Base-by-base conservation (phyloP, 2,888 invertebrate species). In the Darwinula stevensoni region DNA sequence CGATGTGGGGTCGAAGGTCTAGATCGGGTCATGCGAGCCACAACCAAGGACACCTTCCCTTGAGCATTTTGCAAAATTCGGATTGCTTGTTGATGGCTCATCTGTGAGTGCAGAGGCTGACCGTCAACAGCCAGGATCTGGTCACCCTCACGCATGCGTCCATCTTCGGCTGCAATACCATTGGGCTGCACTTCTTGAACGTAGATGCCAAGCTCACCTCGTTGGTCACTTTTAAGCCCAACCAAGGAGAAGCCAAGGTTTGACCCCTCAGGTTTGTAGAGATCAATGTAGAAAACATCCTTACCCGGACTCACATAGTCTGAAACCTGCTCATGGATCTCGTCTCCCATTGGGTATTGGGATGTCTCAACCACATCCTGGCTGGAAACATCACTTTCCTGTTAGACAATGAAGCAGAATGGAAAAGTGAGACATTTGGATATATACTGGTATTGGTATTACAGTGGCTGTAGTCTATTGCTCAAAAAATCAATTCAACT, bases 71-170 rank as follows among this genome's bases (percentile, higher is more conserved):
- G 72, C 44, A 73, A 56, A 45, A 70, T 63, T 45, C 63, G 59
- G 48, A 71, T 63, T 42, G 70, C 65, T 60, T 75, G 73, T 54
- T 75, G 71, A 49, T 75, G 75, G 39, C 73, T 72, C 56, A 75
- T 67, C 9, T 6, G 22, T n/a, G 22, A 22, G 37, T 46, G 66
- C 46, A 70, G 56, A 44, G 65, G 63, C 47, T 69, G 68, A 44
- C 69, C 70, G 57, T 78, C 75, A 45, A 78, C 67, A 39, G 76
- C 69, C 45, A 76, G 53, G 47, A 78, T 70, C 47, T 75, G 72
- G 55, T 78, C 78, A 47, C 71, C 71, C 45, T 72, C 72, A 44
- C 64, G 62, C 38, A 70, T 56, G 36, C 62, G 56, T 40, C 65
- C 65, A 57, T 66, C 65, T 52, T 66, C 57, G 42, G 59, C 63